These are phyloP conservation scores for Scomberomorus guttatus DNA, from an alignment of 2,797 vertebrate species.

Conservation along the genomic window DNA sequence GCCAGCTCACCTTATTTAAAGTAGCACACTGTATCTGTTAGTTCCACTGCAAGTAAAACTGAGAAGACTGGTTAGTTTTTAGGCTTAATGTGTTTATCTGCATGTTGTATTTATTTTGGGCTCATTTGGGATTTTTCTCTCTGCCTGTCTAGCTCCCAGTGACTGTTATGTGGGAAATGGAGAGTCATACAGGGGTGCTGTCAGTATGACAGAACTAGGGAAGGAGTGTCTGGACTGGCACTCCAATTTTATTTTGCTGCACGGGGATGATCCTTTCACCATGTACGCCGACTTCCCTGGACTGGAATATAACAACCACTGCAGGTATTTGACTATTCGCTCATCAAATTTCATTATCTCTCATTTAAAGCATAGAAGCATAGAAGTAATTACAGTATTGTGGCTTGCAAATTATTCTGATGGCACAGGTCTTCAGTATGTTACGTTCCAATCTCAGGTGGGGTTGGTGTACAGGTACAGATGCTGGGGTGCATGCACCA, in stretches of 20 bases:
- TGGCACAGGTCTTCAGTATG: too few species aligned
- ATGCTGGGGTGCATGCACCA: too few species aligned
- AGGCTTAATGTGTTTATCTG: too few species aligned
- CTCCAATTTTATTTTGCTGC: slow-evolving; percentile 51
- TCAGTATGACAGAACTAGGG: slow-evolving; percentile 58
- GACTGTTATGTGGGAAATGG: slow-evolving; percentile 76
- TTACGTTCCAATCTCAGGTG: too few species aligned
- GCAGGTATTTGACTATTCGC: slow-evolving; percentile 68
- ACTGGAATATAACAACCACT: slow-evolving; percentile 72
- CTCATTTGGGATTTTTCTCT: neutral
- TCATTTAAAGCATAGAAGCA: too few species aligned
- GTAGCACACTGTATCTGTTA: neutral
- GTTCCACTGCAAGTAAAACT: neutral
- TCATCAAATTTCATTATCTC: too few species aligned
- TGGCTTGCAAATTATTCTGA: too few species aligned
- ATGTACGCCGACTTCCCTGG: slow-evolving; percentile 50
- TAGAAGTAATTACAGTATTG: too few species aligned
- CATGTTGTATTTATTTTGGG: neutral
- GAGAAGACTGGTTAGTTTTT: neutral
- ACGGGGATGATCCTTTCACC: slow-evolving; percentile 20
- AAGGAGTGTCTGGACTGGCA: slow-evolving; percentile 76
- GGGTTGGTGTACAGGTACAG: too few species aligned
- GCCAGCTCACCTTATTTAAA: neutral
- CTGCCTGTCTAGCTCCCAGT: slow-evolving; percentile 45
- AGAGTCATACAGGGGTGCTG: slow-evolving; percentile 66